Evolutionary conservation across 2,113 vertebrate species (phyloP).

Genomic region (Asarcornis scutulata): DNA sequence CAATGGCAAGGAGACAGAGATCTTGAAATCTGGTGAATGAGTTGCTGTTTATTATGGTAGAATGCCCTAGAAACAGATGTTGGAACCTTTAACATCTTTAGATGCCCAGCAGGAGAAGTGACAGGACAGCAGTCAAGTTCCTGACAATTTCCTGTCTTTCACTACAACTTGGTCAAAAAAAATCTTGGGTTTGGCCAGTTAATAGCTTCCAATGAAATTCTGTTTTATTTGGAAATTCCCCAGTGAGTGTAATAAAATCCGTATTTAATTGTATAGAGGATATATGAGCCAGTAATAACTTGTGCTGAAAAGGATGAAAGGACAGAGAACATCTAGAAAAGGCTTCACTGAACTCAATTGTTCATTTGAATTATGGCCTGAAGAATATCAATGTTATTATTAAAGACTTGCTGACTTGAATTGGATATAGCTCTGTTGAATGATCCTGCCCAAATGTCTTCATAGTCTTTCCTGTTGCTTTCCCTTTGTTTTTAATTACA

Average conservation of each 20-base stretch:
- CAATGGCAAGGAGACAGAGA: background rate
- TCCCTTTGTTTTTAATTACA: background rate
- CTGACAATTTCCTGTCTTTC: background rate
- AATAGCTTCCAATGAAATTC: background rate
- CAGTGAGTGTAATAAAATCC: background rate
- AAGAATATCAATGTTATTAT: background rate
- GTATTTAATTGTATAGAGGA: background rate
- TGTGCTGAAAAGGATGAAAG: background rate
- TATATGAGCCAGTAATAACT: background rate
- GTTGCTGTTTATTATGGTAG: background rate
- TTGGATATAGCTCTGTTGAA: background rate
- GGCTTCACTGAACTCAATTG: background rate
- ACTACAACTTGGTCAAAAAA: background rate
- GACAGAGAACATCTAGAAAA: background rate
- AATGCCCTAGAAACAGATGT: background rate
- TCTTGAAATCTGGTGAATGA: background rate
- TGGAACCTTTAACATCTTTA: background rate
- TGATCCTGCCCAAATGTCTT: background rate
- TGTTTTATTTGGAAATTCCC: background rate
- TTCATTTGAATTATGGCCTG: background rate
- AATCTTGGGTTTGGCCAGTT: background rate
- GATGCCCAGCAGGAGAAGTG: background rate
- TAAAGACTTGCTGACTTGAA: background rate
- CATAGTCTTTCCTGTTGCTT: background rate
- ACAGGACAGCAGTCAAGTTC: background rate